Base-by-base conservation (phyloP, 2,113 vertebrate species). In the Pangasianodon hypophthalmus region DNA sequence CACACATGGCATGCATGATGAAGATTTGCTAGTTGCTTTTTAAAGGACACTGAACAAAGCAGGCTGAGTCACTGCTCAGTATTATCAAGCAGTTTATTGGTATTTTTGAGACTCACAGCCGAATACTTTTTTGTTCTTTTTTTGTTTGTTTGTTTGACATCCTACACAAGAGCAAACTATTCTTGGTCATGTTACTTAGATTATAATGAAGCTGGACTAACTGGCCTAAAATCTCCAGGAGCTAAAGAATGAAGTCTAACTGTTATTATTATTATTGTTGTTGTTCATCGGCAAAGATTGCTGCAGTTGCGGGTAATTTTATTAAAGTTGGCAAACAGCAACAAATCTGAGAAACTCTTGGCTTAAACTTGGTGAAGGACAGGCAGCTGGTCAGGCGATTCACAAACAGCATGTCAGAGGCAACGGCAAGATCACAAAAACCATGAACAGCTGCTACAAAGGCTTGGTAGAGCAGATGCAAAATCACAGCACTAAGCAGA, bases 1-100 rank as follows among this genome's bases (percentile, higher is more conserved):
- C 32, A 26, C 82, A 84, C 56, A 84, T 84, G 82, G 82, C 54
- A 60, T 37, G 54, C 82, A 60, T 84, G 82, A 26, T 14, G 56
- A 60, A 84, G 56, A 62, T 44, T 84, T 62, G 82, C 48, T 41
- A 6, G 85, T 18, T 21, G 50, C 85, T 14, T 86, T 86, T 86
- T 86, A 50, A 73, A 86, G 81, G 64, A 54, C 46, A 54, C 11
- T 37, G 46, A 71, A 86, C 46, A 86, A 73, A 73, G 85, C 8
- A 41, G 62, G 56, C 14, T 52, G 64, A 86, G 32, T 37, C 19
- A 71, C 41, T 73, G 67, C 67, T 86, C 32, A 73, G n/a, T 54
- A 14, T 26, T 86, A 73, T 52, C 24, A 50, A 80, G 46, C 14
- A 80, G 44, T 50, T 50, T 80, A 14, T 29, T 50, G 13, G 46